Evolutionary conservation across 2,888 invertebrate genomes (phyloP).

Genomic region (Therioaphis trifolii): DNA sequence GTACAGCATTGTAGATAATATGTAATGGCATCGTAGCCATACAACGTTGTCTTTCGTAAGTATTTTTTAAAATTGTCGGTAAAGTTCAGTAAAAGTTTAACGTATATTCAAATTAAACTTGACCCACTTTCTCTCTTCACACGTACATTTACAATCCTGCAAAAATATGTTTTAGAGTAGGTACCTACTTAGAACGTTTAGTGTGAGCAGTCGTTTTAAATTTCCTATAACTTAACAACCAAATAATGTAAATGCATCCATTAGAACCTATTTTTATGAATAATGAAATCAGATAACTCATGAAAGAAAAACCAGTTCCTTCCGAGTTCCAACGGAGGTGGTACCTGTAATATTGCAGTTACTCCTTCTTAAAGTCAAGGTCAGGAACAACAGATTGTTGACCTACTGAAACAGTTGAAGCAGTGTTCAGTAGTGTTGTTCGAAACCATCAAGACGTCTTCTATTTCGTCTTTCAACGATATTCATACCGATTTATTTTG

Average conservation of each 20-base stretch:
- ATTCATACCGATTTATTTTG: not conserved
- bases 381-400: slow-evolving; percentile 34
- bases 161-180: not conserved
- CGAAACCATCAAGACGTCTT: slow-evolving; percentile 7
- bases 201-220: not conserved
- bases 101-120: too few species aligned
- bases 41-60: too few species aligned
- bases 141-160: too few species aligned
- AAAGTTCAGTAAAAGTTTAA: too few species aligned
- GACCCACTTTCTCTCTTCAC: too few species aligned
- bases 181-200: not conserved
- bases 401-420: slow-evolving; percentile 50
- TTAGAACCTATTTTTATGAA: not conserved
- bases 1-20: too few species aligned
- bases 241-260: too few species aligned
- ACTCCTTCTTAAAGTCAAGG: slow-evolving; percentile 55
- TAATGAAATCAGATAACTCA: not conserved
- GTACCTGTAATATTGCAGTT: not conserved
- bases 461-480: slow-evolving; percentile 3
- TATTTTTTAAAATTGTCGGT: too few species aligned
- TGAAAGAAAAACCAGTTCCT: slow-evolving; percentile 3
- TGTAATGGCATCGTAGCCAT: too few species aligned
- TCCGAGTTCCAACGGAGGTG: slow-evolving; percentile 2
- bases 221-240: not conserved
- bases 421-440: slow-evolving; percentile 38